Base-by-base conservation (phyloP, 2,797 vertebrate genomes). In the Onychomys arenicola region DNA sequence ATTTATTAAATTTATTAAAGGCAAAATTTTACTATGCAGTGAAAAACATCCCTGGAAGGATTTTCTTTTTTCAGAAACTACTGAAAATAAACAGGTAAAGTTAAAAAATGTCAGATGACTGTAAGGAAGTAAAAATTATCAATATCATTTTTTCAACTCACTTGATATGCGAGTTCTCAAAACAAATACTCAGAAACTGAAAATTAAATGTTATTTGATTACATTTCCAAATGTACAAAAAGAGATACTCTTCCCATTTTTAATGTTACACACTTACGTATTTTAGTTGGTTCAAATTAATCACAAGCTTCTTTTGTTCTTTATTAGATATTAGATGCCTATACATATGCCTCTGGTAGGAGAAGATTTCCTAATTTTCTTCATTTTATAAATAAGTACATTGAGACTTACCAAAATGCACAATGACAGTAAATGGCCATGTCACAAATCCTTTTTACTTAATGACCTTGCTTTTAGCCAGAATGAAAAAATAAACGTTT, bases 101-200 rank as follows among this genome's bases (percentile, higher is more conserved):
- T 37, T 81, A n/a, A 14, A 46, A 77, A 77, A 84, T 78, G 5
- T 55, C 82, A 92, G 80, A 46, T 55, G 4, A 65, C 12, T 46
- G 16, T 92, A 90, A 95, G 2, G 10, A 29, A 52, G 65, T 17
- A 78, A 57, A 76, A 78, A 49, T 78, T 49, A 1, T 63, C 29
- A 85, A 25, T 75, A 95, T 6, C 13, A 85, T 91, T 88, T 94
- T 52, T 93, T n/a, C 93, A 94, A 85, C 32, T 78, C 89, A 84
- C 40, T 80, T 85, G 37, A 78, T 86, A 78, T 76, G 14, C 27
- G 32, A 65, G 25, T 89, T 93, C 46, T 95, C 46, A 76, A 91
- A 89, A 94, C 17, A 73, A 82, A 78, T 73, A 93, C 27, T 52
- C 4, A 93, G 6, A 78, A 89, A 52, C 3, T 57, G 27, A 96